Evolutionary conservation across 1,140 invertebrate species (phyloP), one percentile per base, ranked within the genome.

Genomic region (Asobara japonica): DNA sequence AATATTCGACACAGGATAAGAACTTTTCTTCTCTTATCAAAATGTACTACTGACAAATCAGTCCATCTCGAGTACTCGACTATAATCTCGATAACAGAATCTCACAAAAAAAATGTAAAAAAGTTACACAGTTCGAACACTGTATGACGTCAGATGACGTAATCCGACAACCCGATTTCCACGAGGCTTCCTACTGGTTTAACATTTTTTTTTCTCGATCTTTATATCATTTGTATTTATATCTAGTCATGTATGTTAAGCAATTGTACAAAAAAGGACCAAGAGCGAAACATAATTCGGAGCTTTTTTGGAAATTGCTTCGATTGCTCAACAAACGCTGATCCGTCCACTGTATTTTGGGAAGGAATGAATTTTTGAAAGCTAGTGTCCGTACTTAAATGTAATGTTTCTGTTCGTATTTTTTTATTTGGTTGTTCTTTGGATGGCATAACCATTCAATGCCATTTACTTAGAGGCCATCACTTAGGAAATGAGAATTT

Each of bases 181-280:
- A n/a, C n/a, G n/a, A n/a, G n/a, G n/a, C n/a, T n/a, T n/a, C n/a
- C n/a, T n/a, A n/a, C n/a, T n/a, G n/a, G n/a, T n/a, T n/a, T n/a
- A n/a, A n/a, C 41, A 45, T 45, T 45, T 16, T 16, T 45, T 2
- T 16, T 5, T 45, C 7, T 16, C 1, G 41, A 38, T 16, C n/a
- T 45, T 45, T 18, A 16, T 45, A 45, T 45, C 41, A 45, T 56
- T 56, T 56, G 51, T 56, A 56, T 56, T 56, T 56, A 56, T 56
- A 18, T 56, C 51, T 56, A 56, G 51, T 56, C 51, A 56, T 56
- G 51, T 56, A 56, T 56, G 51, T 56, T 56, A 56, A 56, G 51
- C 18, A 56, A 25, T 56, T 56, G 51, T 56, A 56, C 51, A 56
- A 56, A 56, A 56, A 56, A 22, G 20, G 7, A 51, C 16, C 6